Evolutionary conservation across 2,888 invertebrate species (phyloP).

Genomic region (Dioctria rufipes): DNA sequence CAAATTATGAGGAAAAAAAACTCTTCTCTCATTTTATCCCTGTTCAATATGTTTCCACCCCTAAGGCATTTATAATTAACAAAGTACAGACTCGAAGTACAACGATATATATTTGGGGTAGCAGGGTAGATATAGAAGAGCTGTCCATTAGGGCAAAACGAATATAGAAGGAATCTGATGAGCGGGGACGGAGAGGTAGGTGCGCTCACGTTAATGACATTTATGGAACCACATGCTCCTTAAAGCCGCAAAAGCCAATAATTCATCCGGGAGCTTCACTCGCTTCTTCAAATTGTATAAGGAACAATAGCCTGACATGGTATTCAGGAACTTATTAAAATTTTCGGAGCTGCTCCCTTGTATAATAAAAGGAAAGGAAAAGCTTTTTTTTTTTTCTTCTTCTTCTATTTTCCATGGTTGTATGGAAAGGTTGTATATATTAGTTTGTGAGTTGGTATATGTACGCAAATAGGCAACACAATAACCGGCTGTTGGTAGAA

Average conservation of each 20-base stretch:
- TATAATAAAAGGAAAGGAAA: neutral
- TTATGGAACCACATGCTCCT: slow-evolving; percentile 52
- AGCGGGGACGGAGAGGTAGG: neutral
- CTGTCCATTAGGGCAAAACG: slow-evolving; percentile 40
- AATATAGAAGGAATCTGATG: slow-evolving; percentile 17
- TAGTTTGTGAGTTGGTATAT: neutral
- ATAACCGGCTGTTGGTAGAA: neutral
- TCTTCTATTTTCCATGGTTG: neutral
- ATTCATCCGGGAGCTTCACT: slow-evolving; percentile 41
- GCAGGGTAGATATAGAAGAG: neutral
- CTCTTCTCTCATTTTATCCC: slow-evolving; percentile 13
- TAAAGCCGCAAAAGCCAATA: slow-evolving; percentile 47
- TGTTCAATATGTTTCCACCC: slow-evolving; percentile 46
- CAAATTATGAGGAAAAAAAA: neutral
- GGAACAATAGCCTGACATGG: slow-evolving; percentile 49
- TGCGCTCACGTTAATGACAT: slow-evolving; percentile 39
- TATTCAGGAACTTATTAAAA: slow-evolving; percentile 52
- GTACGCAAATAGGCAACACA: too few species aligned
- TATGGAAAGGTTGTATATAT: neutral
- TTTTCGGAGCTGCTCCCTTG: slow-evolving; percentile 13
- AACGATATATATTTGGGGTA: too few species aligned
- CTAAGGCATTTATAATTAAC: slow-evolving; percentile 51
- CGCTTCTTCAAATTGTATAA: slow-evolving; percentile 24
- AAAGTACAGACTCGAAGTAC: slow-evolving; percentile 3
- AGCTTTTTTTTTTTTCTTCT: slow-evolving; percentile 1